phyloP scores from a whole-genome alignment of 2,113 vertebrate species.

The Megaceryle maxima region DNA sequence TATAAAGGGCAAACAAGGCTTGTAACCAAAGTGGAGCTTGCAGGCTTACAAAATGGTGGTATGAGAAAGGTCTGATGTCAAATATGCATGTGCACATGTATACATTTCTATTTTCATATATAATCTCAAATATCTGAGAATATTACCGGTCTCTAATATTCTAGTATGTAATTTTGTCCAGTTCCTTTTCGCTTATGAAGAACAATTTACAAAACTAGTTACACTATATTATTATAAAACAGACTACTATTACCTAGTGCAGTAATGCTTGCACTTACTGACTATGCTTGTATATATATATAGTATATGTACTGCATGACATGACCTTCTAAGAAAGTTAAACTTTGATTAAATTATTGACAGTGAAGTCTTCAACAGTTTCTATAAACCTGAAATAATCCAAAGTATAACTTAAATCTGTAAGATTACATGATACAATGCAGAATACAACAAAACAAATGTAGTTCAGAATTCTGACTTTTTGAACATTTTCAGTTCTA shows the following conservation, averaged over 20 bases:
- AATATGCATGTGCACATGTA: accelerated
- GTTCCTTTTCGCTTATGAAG: neutral
- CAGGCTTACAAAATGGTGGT: neutral
- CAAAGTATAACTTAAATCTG: neutral
- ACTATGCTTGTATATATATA: neutral
- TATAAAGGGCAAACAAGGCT: neutral
- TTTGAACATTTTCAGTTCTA: neutral
- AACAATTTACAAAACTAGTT: neutral
- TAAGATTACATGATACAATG: neutral
- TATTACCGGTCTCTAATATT: neutral
- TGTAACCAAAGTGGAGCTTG: neutral
- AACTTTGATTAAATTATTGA: neutral
- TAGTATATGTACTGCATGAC: neutral
- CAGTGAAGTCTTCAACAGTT: neutral
- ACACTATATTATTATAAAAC: neutral
- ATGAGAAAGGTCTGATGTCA: neutral
- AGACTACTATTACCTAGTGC: neutral
- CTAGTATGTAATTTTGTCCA: neutral
- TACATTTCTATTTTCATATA: neutral
- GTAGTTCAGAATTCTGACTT: neutral
- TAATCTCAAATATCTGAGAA: accelerated
- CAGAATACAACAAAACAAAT: neutral
- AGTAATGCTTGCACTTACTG: neutral
- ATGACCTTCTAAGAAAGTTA: neutral
- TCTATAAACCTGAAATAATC: neutral